Conservation (phyloP, 1,140 invertebrate species). For the Diorhabda sublineata region DNA sequence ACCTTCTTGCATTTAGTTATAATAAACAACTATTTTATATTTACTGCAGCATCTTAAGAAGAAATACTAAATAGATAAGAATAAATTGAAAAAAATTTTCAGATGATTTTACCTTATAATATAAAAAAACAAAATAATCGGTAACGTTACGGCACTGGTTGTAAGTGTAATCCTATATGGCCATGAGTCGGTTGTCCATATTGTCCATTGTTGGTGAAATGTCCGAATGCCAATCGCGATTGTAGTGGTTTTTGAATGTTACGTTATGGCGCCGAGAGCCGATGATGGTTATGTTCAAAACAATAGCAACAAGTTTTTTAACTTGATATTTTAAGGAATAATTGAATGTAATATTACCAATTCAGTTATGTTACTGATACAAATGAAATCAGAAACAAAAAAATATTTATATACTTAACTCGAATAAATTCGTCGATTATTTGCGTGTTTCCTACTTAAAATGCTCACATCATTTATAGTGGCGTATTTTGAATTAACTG, state of each 20-base stretch:
- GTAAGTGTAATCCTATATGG: neutral
- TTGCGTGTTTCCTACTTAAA: too few relatives aligned
- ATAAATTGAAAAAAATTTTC: neutral
- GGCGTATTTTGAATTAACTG: too few relatives aligned
- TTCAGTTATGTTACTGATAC: too few relatives aligned
- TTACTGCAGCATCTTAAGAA: neutral
- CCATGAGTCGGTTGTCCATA: slow-evolving; percentile 1
- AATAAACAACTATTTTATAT: too few relatives aligned
- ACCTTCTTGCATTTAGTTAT: too few relatives aligned
- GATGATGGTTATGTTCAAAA: neutral
- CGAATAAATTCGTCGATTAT: too few relatives aligned
- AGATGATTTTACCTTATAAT: neutral
- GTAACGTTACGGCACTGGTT: neutral
- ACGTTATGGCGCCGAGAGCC: neutral
- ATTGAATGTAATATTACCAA: too few relatives aligned
- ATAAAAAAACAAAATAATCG: neutral
- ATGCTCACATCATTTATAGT: too few relatives aligned
- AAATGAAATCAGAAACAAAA: too few relatives aligned
- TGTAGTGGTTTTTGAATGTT: neutral
- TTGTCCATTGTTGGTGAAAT: neutral
- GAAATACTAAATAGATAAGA: neutral
- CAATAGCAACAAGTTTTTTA: neutral
- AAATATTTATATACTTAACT: too few relatives aligned
- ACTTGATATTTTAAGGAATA: neutral
- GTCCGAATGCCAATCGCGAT: neutral